Conservation (phyloP, 2,797 vertebrate genomes). For the Telmatherina bonti region DNA sequence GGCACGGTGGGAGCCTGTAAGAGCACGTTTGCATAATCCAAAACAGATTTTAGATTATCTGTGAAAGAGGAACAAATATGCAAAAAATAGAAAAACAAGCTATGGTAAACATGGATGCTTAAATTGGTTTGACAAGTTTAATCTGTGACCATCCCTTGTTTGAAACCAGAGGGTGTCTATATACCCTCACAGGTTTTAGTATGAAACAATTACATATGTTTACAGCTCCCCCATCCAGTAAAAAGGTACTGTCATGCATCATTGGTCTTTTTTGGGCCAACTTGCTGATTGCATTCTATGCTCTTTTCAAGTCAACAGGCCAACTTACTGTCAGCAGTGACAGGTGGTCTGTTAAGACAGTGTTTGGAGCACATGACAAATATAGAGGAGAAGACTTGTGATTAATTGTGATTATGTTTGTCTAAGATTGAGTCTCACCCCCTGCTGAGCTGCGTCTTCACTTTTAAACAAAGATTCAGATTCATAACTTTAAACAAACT, state of each 20-base stretch:
- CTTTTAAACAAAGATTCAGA: constrained; percentile 1
- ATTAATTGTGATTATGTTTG: constrained; percentile 18
- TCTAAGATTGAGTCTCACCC: constrained; percentile 1
- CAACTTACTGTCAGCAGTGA: constrained; percentile 37
- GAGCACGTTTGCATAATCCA: constrained; percentile 78
- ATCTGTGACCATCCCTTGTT: constrained; percentile 48
- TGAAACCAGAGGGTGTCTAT: constrained; percentile 40
- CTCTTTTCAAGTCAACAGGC: constrained; percentile 64
- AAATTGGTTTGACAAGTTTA: constrained; percentile 65
- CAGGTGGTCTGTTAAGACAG: constrained; percentile 20
- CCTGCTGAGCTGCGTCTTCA: not conserved
- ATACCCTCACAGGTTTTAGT: constrained; percentile 33
- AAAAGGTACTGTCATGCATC: constrained; percentile 37
- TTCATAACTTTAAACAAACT: not conserved
- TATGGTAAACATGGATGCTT: constrained; percentile 64
- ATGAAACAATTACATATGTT: constrained; percentile 55
- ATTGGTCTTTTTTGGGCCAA: constrained; percentile 55
- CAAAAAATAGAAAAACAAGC: constrained; percentile 67
- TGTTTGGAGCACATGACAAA: constrained; percentile 13
- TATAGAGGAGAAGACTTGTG: not conserved
- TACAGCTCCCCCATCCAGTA: constrained; percentile 23
- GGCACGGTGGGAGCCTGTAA: constrained; percentile 19
- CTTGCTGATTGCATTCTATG: constrained; percentile 38
- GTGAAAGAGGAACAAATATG: constrained; percentile 69
- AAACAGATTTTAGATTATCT: constrained; percentile 84